These are phyloP conservation scores for Cryptocheilus praepositus DNA, from an alignment of 2,888 invertebrate species.

Conservation along the genomic window DNA sequence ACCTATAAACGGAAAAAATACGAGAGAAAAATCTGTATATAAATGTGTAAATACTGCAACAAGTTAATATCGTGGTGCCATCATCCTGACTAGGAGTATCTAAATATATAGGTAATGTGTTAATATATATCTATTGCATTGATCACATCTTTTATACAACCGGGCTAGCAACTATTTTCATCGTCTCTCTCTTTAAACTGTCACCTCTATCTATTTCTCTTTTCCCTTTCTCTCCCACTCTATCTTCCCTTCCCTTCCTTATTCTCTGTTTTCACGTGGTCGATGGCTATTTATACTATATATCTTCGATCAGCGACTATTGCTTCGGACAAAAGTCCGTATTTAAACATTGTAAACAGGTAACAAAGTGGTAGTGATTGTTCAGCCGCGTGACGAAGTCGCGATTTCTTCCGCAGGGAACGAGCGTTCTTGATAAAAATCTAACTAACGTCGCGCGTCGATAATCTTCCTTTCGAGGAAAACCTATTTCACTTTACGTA, in stretches of 20 bases:
- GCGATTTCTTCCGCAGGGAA: slow-evolving; percentile 36
- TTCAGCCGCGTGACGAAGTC: slow-evolving; percentile 44
- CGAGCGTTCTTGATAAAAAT: slow-evolving; percentile 11
- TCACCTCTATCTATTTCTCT: slow-evolving; percentile 36
- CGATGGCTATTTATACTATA: slow-evolving; percentile 50
- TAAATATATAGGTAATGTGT: slow-evolving; percentile 52
- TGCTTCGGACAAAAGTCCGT: slow-evolving; percentile 71
- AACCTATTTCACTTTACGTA: background rate
- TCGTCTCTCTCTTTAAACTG: slow-evolving; percentile 4
- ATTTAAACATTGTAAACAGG: slow-evolving; percentile 73
- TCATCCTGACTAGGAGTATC: slow-evolving; percentile 72
- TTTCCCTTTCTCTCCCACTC: slow-evolving; percentile 26
- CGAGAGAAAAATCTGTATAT: slow-evolving; percentile 55
- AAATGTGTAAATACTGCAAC: slow-evolving; percentile 73
- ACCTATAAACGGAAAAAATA: slow-evolving; percentile 26
- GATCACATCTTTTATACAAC: slow-evolving; percentile 54
- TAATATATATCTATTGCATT: slow-evolving; percentile 60
- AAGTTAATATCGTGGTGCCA: slow-evolving; percentile 71
- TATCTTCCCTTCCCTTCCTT: slow-evolving; percentile 21
- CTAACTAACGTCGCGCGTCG: background rate
- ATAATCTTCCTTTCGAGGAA: background rate
- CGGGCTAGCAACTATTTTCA: slow-evolving; percentile 55
- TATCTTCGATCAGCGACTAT: slow-evolving; percentile 62
- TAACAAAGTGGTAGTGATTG: slow-evolving; percentile 74
- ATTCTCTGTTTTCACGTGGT: slow-evolving; percentile 43